Base-by-base conservation (phyloP, 2,797 vertebrate genomes). In the Gambusia yucatana region DNA sequence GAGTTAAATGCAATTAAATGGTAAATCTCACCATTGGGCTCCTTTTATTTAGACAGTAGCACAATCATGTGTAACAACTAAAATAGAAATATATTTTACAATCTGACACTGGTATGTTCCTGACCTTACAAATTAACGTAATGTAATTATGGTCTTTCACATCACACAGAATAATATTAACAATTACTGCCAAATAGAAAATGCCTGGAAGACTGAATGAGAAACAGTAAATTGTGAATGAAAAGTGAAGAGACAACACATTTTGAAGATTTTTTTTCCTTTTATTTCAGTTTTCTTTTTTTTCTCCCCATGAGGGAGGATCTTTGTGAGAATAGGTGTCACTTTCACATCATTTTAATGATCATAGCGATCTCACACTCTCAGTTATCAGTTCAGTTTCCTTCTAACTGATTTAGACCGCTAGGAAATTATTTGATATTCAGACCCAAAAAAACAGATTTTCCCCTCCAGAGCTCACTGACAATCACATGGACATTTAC, bases 211-310 rank as follows among this genome's bases (percentile, higher is more conserved):
- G 22, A 43, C 33, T 41, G 36, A 30, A 16, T 22, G 4, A 63
- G 28, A 16, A 17, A 63, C 17, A 16, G 13, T 57, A 52, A 77
- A 78, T 73, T 3, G 14, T 8, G 2, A 28, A 70, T 47, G 48
- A 50, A 8, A 50, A 50, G 48, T 50, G 48, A 50, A 50, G 22
- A 52, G 22, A 9, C 22, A 25, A 6, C 6, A 14, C 7, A 61
- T 80, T 84, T 71, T 72, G 44, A 2, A 59, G 7, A 63, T 46
- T 65, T 36, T 8, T 8, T 36, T 4, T 84, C 28, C 5, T 85
- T 86, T 90, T 84, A 85, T 82, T 88, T 85, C 20, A 75, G 8
- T n/a, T n/a, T n/a, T n/a, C n/a, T n/a, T 78, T 87, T 43, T 59
- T 44, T 44, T 22, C 25, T 20, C 30, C 61, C 8, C 77, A 74